Evolutionary conservation across 2,888 invertebrate genomes (phyloP), one percentile per base, ranked within the genome.

Genomic region (Philereme vetulata): DNA sequence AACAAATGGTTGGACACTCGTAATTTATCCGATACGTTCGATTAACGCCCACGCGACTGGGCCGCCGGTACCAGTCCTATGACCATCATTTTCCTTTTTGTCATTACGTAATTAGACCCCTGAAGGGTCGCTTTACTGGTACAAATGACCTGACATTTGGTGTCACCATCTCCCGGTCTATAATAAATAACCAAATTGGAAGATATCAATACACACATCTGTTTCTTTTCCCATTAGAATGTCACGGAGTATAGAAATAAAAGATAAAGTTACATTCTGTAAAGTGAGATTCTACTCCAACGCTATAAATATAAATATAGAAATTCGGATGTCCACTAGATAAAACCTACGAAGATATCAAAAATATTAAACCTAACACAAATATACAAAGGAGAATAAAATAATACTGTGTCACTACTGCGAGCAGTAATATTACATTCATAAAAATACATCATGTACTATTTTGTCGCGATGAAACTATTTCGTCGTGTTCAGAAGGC

Each of bases 361-460:
- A 82, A 81, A 80, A 79, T 76, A 77, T 77, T 85, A 85, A 81
- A 78, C 78, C 88, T 88, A 88, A 87, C 69, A 82, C 77, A 79
- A 82, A 88, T 90, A 84, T 91, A 90, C 89, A 90, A 80, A 84
- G 76, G 85, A 84, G 84, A 83, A 86, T 86, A 86, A 88, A 90
- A 90, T 92, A 92, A 92, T 92, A 91, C 90, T 90, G 91, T 86
- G 80, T 87, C 83, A 88, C 82, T 86, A 82, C 86, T 86, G 86
- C 84, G 71, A 81, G 85, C 84, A 85, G 86, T 80, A 83, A 83
- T 78, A 80, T 85, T 80, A 80, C 78, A 66, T 66, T 64, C 65
- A 80, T 79, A 79, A 82, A 76, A 79, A 74, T 74, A 70, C 72
- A 68, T 72, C 72, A 66, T 70, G 71, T 58, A 56, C 62, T 60